phyloP scores from a whole-genome alignment of 2,113 vertebrate species.

The Clinocottus analis region DNA sequence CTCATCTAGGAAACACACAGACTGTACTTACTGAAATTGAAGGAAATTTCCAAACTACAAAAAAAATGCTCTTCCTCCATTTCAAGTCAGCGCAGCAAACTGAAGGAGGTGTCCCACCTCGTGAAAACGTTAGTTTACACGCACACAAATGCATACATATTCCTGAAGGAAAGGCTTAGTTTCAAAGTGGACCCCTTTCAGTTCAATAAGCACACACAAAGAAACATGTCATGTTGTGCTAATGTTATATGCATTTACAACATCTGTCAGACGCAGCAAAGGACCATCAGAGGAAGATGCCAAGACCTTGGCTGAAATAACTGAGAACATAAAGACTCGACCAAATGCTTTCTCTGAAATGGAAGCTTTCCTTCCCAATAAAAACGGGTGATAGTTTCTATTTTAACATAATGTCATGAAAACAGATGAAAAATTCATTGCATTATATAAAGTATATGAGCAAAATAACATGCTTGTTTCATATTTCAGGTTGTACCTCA shows the following conservation, averaged over 20 bases:
- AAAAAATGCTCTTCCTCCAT: slow-evolving; percentile 86
- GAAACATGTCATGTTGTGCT: background rate
- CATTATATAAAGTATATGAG: background rate
- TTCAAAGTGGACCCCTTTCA: background rate
- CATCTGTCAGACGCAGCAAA: slow-evolving; percentile 81
- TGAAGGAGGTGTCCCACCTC: slow-evolving; percentile 84
- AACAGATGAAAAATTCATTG: background rate
- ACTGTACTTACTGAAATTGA: slow-evolving; percentile 90
- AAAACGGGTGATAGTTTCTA: slow-evolving; percentile 88
- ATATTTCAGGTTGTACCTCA: slow-evolving; percentile 90
- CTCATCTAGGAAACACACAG: slow-evolving; percentile 88
- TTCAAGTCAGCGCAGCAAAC: slow-evolving; percentile 83
- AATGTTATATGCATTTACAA: slow-evolving; percentile 1
- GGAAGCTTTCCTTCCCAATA: slow-evolving; percentile 95
- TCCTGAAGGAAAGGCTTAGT: background rate
- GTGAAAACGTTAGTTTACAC: slow-evolving; percentile 83
- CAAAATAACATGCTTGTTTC: slow-evolving; percentile 10
- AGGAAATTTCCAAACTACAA: slow-evolving; percentile 93
- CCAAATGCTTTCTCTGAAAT: slow-evolving; percentile 92
- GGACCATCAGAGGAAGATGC: slow-evolving; percentile 67
- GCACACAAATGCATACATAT: background rate
- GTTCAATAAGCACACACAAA: background rate
- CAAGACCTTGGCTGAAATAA: slow-evolving; percentile 78
- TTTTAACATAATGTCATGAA: background rate
- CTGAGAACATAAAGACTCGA: slow-evolving; percentile 86